Evolutionary conservation across 2,888 invertebrate genomes (phyloP), one percentile per base, ranked within the genome.

Genomic region (Acrocyrtus sp.): DNA sequence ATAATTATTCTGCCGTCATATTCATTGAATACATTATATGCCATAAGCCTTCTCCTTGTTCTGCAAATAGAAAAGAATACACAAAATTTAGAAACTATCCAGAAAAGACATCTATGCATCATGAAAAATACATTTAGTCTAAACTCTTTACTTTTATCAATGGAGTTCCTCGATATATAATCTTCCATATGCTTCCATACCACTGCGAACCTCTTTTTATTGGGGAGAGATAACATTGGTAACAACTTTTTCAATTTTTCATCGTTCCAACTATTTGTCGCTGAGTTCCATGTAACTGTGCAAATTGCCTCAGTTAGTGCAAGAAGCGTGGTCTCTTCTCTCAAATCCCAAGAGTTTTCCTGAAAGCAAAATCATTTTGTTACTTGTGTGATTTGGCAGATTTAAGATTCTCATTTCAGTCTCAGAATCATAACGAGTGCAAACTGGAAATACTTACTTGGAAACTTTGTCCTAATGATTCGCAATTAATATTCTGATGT

Each of bases 281-380:
- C 74, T 43, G 60, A 50, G 41, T 57, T 75, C 76, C 74, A 81
- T 39, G 79, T 73, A 34, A 81, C 65, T 29, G 65, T 69, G 68
- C 78, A 79, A 56, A 78, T 77, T 45, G 78, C 78, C 65, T 78
- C 77, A n/a, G 77, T 73, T 69, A 76, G 72, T 62, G 78, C 75
- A 29, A 68, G 65, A 57, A 66, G 61, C 43, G 72, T 73, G 22
- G 50, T 53, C 54, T 76, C 70, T 56, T 79, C 77, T 60, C 79
- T 70, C 8, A 80, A 58, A 54, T 81, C 79, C 79, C 79, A 80
- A 26, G 78, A 78, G 43, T 76, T 58, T 58, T 81, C 79, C 81
- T 81, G 45, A 45, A 60, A 50, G 47, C 6, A 19, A 10, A 24
- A 19, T 27, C 48, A 21, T 41, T 45, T 53, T 22, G 22, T 66